Evolutionary conservation across 1,140 invertebrate species (phyloP).

Genomic region (Dufourea novaeangliae): DNA sequence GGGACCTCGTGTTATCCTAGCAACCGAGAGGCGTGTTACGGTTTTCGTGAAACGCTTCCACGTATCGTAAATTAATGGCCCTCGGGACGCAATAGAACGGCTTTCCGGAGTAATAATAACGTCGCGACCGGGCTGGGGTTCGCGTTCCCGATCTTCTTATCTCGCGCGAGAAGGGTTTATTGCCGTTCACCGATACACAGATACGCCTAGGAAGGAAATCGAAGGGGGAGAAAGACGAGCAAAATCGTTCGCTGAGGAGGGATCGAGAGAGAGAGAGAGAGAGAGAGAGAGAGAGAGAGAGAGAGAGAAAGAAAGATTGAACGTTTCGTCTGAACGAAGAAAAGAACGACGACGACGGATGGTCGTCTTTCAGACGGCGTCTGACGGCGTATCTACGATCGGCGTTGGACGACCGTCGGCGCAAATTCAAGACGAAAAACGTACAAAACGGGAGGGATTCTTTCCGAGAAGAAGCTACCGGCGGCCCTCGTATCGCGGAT

Average conservation of each 20-base stretch:
- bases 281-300: background rate
- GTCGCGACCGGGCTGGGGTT: background rate
- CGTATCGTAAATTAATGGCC: too few relatives aligned
- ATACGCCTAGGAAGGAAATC: slow-evolving; percentile 36
- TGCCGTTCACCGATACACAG: slow-evolving; percentile 34
- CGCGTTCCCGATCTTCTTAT: slow-evolving; percentile 21
- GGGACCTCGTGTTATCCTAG: background rate
- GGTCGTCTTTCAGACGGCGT: slow-evolving; percentile 61
- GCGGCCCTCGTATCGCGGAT: slow-evolving; percentile 66
- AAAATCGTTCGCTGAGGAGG: background rate
- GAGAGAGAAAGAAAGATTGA: background rate
- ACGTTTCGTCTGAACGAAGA: background rate
- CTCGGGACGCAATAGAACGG: too few relatives aligned
- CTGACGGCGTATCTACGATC: slow-evolving; percentile 70
- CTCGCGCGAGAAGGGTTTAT: slow-evolving; percentile 38
- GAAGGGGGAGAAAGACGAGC: slow-evolving; percentile 7
- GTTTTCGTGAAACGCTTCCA: too few relatives aligned
- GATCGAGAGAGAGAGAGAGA: slow-evolving; percentile 8
- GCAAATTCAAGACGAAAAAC: slow-evolving; percentile 65
- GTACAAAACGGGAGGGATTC: slow-evolving; percentile 67
- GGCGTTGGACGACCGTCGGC: slow-evolving; percentile 42
- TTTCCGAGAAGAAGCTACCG: slow-evolving; percentile 73
- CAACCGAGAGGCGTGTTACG: background rate
- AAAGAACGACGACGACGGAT: background rate
- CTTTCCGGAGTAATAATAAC: background rate